A percentile compares a stretch with the other conserved stretches of the same genome.
These are phyloP conservation scores for Sinonovacula constricta DNA, from an alignment of 1,140 invertebrate species.

Conservation along the genomic window DNA sequence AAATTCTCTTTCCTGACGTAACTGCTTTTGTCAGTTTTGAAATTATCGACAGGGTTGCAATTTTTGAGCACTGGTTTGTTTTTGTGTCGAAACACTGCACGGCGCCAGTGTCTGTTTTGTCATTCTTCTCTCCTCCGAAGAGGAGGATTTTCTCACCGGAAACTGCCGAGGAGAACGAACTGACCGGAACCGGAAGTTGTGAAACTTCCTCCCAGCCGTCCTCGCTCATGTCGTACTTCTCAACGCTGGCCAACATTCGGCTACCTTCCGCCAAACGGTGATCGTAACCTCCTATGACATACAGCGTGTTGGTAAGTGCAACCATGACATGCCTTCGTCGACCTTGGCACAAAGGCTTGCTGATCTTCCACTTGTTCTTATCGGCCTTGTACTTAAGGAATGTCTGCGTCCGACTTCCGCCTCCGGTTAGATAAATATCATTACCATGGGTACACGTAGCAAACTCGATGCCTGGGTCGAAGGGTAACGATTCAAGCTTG, in stretches of 20 bases:
- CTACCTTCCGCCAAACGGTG: slow-evolving; percentile 65
- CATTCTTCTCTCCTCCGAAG: slow-evolving; percentile 72
- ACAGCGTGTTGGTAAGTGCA: slow-evolving; percentile 65
- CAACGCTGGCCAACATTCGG: slow-evolving; percentile 65
- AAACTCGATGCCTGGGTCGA: slow-evolving; percentile 73
- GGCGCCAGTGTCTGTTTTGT: slow-evolving; percentile 64
- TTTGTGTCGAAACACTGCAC: slow-evolving; percentile 72
- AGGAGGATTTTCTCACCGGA: slow-evolving; percentile 67
- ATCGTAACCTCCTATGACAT: slow-evolving; percentile 70
- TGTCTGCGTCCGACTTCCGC: slow-evolving; percentile 63
- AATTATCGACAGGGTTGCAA: slow-evolving; percentile 65
- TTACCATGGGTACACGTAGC: slow-evolving; percentile 68
- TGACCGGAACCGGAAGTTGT: slow-evolving; percentile 63
- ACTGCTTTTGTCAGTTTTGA: slow-evolving; percentile 70
- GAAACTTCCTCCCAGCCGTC: slow-evolving; percentile 66
- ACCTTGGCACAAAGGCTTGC: slow-evolving; percentile 64
- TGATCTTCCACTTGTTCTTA: slow-evolving; percentile 71
- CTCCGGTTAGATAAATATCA: slow-evolving; percentile 71
- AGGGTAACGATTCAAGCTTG: slow-evolving; percentile 64
- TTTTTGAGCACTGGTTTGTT: slow-evolving; percentile 55
- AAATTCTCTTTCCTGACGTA: slow-evolving; percentile 62
- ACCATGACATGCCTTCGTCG: slow-evolving; percentile 68
- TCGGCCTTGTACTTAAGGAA: slow-evolving; percentile 65
- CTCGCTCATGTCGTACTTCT: slow-evolving; percentile 67
- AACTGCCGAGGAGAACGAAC: slow-evolving; percentile 69